phyloP scores from a whole-genome alignment of 2,888 invertebrate species.

The Polymixis flavicincta region DNA sequence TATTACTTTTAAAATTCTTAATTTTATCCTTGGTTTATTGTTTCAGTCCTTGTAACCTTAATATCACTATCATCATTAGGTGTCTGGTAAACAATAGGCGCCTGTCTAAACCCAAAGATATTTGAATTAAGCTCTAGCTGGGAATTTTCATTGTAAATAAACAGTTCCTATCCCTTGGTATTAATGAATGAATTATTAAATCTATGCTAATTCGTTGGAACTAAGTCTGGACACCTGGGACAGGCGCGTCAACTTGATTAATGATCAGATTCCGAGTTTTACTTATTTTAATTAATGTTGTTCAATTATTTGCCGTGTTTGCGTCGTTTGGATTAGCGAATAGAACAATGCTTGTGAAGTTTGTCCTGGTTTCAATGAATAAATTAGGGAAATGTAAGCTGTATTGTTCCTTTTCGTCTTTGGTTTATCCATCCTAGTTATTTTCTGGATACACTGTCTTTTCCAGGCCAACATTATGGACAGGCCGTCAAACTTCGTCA shows the following conservation, averaged over 20 bases:
- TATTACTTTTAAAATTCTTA: not conserved
- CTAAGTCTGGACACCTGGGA: conserved; percentile 61
- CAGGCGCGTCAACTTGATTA: conserved; percentile 52
- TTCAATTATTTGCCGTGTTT: conserved; percentile 45
- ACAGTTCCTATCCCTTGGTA: conserved; percentile 15
- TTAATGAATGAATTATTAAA: conserved; percentile 56
- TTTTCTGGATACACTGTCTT: not conserved
- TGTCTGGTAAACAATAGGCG: not conserved
- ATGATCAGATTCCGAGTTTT: conserved; percentile 46
- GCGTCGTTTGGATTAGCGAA: conserved; percentile 15
- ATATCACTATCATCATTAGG: not conserved
- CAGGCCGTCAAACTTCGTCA: not conserved
- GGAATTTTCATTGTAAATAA: conserved; percentile 12
- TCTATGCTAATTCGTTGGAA: conserved; percentile 49
- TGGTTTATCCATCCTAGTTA: not conserved
- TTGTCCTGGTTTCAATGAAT: conserved; percentile 43
- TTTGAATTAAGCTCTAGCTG: not conserved
- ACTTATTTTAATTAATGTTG: conserved; percentile 57
- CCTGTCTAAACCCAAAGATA: not conserved
- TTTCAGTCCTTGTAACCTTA: not conserved
- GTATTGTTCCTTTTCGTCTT: conserved; percentile 16
- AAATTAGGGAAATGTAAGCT: conserved; percentile 39
- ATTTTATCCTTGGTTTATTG: not conserved
- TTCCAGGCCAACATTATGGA: not conserved
- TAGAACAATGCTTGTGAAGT: conserved; percentile 32